Conservation (phyloP, 2,797 vertebrate species). For the Loriculus beryllinus region DNA sequence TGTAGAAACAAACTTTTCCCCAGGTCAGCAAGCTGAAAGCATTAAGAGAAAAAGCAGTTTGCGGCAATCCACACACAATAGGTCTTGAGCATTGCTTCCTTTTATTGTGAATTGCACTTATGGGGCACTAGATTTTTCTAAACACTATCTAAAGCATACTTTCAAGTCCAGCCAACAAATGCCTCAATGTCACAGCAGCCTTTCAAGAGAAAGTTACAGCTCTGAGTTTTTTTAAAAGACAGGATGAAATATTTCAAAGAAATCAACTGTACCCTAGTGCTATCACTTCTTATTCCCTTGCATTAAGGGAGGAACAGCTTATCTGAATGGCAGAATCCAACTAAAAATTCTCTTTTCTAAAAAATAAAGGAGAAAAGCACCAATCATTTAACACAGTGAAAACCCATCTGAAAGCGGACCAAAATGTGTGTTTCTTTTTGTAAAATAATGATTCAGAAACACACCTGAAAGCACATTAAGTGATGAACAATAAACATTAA, state of each 20-base stretch:
- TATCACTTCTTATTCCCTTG: background rate
- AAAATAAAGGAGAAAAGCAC: background rate
- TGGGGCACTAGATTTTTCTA: background rate
- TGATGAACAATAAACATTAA: background rate
- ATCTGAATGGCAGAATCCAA: background rate
- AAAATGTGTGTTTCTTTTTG: background rate
- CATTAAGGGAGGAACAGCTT: background rate
- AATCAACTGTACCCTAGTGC: background rate
- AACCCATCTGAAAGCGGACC: background rate
- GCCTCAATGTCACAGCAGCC: background rate
- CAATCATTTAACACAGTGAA: background rate
- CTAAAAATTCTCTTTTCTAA: background rate
- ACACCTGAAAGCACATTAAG: background rate
- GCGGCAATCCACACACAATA: background rate
- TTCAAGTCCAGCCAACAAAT: conserved; percentile 40
- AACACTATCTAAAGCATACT: background rate
- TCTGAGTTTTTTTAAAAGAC: background rate
- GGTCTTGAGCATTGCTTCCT: background rate
- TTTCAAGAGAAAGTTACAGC: background rate
- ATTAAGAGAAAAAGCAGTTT: background rate
- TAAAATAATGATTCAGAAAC: background rate
- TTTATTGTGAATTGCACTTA: background rate
- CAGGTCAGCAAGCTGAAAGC: background rate
- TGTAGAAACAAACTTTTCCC: background rate
- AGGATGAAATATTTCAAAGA: background rate